Base-by-base conservation (phyloP, 2,113 vertebrate species). In the Gymnobelideus leadbeateri region DNA sequence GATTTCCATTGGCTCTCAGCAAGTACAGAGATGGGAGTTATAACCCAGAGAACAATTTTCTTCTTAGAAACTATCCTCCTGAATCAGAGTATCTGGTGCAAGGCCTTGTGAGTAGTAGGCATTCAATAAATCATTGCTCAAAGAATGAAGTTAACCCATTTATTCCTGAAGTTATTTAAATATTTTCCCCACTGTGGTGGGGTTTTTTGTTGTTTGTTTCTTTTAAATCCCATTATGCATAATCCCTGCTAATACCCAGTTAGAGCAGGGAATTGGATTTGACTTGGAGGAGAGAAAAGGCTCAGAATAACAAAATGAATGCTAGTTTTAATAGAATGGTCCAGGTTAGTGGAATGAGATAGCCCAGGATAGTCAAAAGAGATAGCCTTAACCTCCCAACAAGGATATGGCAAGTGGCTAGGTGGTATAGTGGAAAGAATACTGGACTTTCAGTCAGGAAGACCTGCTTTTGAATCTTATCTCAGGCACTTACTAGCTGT, bases 1-100 rank as follows among this genome's bases (percentile, higher is more conserved):
- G 92, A 93, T 95, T 94, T 97, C 52, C 55, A 92, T 92, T 93
- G 84, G 16, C 49, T 94, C 61, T 96, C 77, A 95, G 57, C 50
- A 94, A 84, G 55, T 49, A 92, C 5, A 93, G 50, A 84, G 91
- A 24, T 37, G 43, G 92, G 46, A 95, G 37, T 84, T 28, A 93
- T 68, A 51, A 95, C 28, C 93, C 89, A 46, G 50, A 92, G 46
- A 91, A 89, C 89, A 93, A 47, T 93, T 90, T 96, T 89, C 94
- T 53, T 46, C 49, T 14, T 90, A 95, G 61, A 77, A 51, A 95
- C 91, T 93, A 19, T 89, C 68, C 26, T 55, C 2, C 12, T 24
- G 52, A 7, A 92, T 19, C 51, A 84, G 91, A 53, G 50, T 21
- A 91, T 61, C n/a, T 90, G 53, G 28, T 31, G 91, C 3, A 49